Base-by-base conservation (phyloP, 2,113 vertebrate genomes). In the Platysternon megacephalum region DNA sequence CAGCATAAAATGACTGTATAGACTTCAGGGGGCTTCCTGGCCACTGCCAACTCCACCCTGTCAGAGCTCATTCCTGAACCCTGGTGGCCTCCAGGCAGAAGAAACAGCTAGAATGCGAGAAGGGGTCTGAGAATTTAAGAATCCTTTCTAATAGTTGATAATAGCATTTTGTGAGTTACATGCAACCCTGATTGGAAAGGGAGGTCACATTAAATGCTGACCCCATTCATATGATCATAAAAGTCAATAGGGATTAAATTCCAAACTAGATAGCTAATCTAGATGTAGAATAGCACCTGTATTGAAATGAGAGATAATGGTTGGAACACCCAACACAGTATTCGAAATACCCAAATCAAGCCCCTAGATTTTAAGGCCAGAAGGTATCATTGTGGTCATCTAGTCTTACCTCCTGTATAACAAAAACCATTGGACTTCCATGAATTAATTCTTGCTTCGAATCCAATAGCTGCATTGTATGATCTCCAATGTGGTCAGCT, bases 301-400 rank as follows among this genome's bases (percentile, higher is more conserved):
- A 42, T 42, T 44, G 39, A 26, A 76, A 76, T 76, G 22, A 26
- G 42, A 44, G 72, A 44, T 42, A 42, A 76, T 76, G 72, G 39
- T 24, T 72, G n/a, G 17, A 72, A 39, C 68, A 72, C n/a, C n/a
- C 56, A 61, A 68, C 8, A 22, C n/a, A 22, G 8, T 72, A 39
- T 72, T 39, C 9, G 32, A 39, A 39, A 39, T 74, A 9, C 84
- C 91, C 82, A 96, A 94, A 91, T 93, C 48, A 94, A 86, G 29
- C 58, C 84, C 0, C 0, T 93, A 94, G 93, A 84, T 94, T 42
- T 28, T 68, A 82, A 87, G 51, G 51, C 93, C 68, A 48, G 82
- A 82, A 84, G 44, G 3, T 24, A 65, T 90, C 87, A 1, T 17
- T 79, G 51, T 21, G 44, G 39, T 79, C 91, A 85, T 6, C 0